Conservation (phyloP, 2,888 invertebrate species). For the Onchidella celtica region DNA sequence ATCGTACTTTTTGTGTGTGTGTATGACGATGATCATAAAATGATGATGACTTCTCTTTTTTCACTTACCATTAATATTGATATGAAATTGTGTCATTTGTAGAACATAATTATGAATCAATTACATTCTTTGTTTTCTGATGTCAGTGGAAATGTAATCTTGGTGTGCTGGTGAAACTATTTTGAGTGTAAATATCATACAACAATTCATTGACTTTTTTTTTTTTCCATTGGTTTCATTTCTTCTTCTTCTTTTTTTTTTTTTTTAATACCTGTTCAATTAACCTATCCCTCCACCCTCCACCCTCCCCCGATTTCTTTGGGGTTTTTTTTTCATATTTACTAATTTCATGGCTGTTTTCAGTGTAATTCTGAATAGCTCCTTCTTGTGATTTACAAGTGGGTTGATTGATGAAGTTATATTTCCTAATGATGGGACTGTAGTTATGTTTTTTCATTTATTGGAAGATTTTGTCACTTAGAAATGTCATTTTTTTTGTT, state of each 20-base stretch:
- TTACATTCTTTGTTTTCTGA: neutral
- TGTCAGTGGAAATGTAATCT: neutral
- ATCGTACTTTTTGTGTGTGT: neutral
- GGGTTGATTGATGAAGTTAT: neutral
- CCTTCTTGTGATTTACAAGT: neutral
- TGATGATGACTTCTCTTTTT: neutral
- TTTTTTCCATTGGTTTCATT: neutral
- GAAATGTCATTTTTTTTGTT: no score
- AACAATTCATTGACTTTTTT: neutral
- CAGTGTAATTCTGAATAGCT: neutral
- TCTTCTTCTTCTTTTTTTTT: neutral
- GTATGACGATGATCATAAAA: neutral
- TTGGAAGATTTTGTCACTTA: no score
- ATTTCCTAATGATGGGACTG: no score
- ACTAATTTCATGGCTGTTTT: conserved; percentile 3
- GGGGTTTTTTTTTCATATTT: no score
- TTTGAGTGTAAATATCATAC: neutral
- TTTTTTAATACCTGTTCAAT: no score
- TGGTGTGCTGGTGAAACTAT: conserved; percentile 6
- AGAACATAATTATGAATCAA: neutral
- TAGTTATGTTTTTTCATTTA: no score
- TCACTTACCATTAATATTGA: no score
- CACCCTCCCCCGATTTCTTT: no score
- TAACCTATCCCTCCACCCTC: no score
- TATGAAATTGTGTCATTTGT: no score